Evolutionary conservation across 2,797 vertebrate species (phyloP).

Genomic region (Bryconaethiops microstoma): DNA sequence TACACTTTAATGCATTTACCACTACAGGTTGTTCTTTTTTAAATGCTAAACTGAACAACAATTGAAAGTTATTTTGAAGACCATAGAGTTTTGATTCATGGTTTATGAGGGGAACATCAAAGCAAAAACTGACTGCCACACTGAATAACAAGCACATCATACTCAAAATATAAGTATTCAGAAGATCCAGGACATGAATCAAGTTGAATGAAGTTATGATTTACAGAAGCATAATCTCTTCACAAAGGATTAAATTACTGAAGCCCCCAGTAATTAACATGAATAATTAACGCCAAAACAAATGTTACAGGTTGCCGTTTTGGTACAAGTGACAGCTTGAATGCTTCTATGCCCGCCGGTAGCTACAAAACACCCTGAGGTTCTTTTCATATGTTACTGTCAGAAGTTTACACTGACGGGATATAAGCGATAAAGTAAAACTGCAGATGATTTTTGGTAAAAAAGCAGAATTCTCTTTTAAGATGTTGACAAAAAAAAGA

Average conservation of each 20-base stretch:
- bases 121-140: conserved; percentile 5
- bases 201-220: not conserved
- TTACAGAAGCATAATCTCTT: conserved; percentile 1
- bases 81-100: not conserved
- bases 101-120: conserved; percentile 10
- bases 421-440: no score
- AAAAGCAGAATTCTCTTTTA: not conserved
- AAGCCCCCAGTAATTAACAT: not conserved
- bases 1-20: not conserved
- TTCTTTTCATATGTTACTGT: not conserved
- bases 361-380: not conserved
- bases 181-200: conserved; percentile 5
- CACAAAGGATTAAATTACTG: conserved; percentile 5
- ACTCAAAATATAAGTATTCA: conserved; percentile 2
- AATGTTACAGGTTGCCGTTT: no score
- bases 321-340: not conserved
- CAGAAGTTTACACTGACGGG: not conserved
- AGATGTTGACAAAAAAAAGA: no score
- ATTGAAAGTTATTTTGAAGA: not conserved
- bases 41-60: not conserved
- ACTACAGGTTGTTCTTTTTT: not conserved
- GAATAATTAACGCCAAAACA: not conserved
- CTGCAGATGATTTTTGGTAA: not conserved
- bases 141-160: conserved; percentile 15
- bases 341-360: not conserved